Conservation (phyloP, 1,140 invertebrate genomes). For the Pogonus chalceus region DNA sequence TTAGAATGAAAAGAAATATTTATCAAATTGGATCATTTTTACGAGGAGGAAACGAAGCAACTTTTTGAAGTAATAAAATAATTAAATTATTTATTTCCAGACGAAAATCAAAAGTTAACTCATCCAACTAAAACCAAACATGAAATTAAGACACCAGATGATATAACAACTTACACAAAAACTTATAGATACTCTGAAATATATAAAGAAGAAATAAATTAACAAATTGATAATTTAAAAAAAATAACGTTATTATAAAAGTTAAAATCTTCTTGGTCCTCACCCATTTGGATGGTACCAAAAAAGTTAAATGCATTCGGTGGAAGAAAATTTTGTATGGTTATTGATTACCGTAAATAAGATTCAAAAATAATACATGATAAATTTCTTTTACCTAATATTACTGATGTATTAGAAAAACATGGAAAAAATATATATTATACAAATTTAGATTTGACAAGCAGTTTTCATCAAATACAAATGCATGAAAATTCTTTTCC, state of each 20-base stretch:
- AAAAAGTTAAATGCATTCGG: slow-evolving; percentile 32
- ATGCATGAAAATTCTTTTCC: slow-evolving; percentile 28
- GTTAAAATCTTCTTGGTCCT: slow-evolving; percentile 26
- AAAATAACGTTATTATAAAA: slow-evolving; percentile 26
- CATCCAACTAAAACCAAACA: too few species aligned
- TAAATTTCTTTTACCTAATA: slow-evolving; percentile 42
- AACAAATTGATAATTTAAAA: too few species aligned
- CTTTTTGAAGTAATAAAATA: slow-evolving; percentile 1
- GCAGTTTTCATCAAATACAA: slow-evolving; percentile 39
- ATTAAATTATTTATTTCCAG: neutral
- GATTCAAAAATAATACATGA: slow-evolving; percentile 37
- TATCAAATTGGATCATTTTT: slow-evolving; percentile 19
- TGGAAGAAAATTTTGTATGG: slow-evolving; percentile 30
- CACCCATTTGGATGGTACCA: slow-evolving; percentile 28
- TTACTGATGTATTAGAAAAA: slow-evolving; percentile 38
- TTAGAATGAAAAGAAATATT: too few species aligned
- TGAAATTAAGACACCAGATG: too few species aligned
- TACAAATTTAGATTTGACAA: slow-evolving; percentile 37
- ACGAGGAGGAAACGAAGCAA: slow-evolving; percentile 18
- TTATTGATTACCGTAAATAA: slow-evolving; percentile 35
- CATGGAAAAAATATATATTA: slow-evolving; percentile 38
- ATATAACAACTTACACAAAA: too few species aligned
- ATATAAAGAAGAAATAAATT: too few species aligned
- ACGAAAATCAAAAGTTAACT: too few species aligned
- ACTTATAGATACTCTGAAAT: too few species aligned